Percentiles rank a stretch among this genome's conserved stretches.
Conservation (phyloP, 2,113 vertebrate genomes). For the Okapia johnstoni region DNA sequence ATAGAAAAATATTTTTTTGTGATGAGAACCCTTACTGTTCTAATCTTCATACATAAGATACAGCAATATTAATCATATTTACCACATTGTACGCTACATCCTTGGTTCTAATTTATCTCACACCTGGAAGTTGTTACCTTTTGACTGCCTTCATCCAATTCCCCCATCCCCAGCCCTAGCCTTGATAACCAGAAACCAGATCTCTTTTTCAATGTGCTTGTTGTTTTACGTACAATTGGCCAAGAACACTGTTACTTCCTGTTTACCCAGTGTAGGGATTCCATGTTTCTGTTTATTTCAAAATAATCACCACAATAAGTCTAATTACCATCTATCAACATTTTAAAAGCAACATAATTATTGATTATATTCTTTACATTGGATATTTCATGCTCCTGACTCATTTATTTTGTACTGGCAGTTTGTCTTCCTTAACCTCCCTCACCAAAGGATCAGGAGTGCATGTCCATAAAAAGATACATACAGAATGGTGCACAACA, state of each 20-base stretch:
- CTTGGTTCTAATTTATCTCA: not conserved
- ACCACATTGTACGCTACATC: not conserved
- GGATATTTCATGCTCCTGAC: not conserved
- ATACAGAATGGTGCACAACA: not conserved
- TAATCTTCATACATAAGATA: not conserved
- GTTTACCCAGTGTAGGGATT: not conserved
- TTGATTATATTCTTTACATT: not conserved
- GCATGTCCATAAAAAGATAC: not conserved
- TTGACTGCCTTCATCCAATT: not conserved
- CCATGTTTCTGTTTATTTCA: not conserved
- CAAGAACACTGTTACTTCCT: not conserved
- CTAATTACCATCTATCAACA: not conserved
- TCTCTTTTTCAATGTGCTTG: not conserved
- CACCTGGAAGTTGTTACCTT: not conserved
- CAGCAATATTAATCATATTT: not conserved
- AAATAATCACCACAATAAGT: not conserved
- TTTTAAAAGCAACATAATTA: not conserved
- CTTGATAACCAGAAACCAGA: not conserved
- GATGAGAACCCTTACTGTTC: not conserved
- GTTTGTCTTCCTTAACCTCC: not conserved
- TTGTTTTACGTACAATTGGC: not conserved
- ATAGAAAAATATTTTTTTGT: not conserved
- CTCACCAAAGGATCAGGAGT: not conserved
- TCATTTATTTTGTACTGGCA: not conserved
- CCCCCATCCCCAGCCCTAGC: not conserved